These are phyloP conservation scores for Hydrolagus affinis DNA, from an alignment of 2,113 vertebrate genomes.

Conservation along the genomic window DNA sequence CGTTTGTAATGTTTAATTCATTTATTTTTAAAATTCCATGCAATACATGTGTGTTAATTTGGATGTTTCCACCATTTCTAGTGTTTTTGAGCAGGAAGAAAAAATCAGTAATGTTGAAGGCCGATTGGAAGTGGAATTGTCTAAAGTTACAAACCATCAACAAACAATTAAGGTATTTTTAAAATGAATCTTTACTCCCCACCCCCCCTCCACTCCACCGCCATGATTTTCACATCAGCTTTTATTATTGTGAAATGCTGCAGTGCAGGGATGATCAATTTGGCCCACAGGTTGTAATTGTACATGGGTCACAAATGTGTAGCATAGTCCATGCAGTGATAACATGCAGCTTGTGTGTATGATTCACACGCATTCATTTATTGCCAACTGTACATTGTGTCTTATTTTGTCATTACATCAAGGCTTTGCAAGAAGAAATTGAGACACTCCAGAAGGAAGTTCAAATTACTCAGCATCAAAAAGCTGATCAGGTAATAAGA, in stretches of 20 bases:
- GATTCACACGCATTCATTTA: background rate
- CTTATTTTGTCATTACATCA: conserved; percentile 64
- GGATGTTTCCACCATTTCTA: background rate
- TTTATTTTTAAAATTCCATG: background rate
- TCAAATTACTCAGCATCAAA: conserved; percentile 71
- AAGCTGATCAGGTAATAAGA: conserved; percentile 65
- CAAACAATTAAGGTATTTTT: conserved; percentile 8
- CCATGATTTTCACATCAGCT: background rate
- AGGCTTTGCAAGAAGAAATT: conserved; percentile 82
- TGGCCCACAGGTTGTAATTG: too few species aligned
- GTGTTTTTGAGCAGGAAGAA: background rate
- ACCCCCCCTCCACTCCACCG: too few species aligned
- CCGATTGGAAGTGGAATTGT: conserved; percentile 14
- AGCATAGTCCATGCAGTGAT: background rate
- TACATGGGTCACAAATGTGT: too few species aligned
- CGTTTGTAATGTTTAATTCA: background rate
- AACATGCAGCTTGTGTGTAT: background rate
- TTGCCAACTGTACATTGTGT: background rate
- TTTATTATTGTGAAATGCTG: conserved; percentile 56
- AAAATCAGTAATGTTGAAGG: conserved; percentile 11
- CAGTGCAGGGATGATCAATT: too few species aligned
- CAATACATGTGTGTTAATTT: background rate
- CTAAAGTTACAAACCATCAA: background rate
- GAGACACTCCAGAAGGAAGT: conserved; percentile 72
- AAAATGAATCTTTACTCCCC: background rate